These are phyloP conservation scores for Cariama cristata DNA, from an alignment of 2,113 vertebrate genomes.

Conservation along the genomic window DNA sequence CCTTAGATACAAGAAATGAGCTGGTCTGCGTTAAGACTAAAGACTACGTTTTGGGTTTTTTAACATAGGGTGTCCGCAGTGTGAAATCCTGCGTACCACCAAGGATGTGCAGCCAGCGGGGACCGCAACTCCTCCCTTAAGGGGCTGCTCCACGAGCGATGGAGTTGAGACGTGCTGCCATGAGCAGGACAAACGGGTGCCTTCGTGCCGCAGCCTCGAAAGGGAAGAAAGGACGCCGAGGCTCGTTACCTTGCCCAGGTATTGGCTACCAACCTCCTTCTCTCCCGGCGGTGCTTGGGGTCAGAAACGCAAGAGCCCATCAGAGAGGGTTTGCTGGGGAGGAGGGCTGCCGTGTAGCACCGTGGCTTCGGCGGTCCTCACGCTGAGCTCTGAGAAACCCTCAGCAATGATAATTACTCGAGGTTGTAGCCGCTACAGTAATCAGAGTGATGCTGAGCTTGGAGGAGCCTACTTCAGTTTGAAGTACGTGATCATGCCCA, in stretches of 20 bases:
- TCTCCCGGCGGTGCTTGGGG: not conserved
- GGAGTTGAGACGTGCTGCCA: not conserved
- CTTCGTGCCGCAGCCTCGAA: not conserved
- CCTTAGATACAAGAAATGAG: constrained; percentile 51
- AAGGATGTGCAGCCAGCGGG: rapidly evolving
- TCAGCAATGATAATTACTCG: not conserved
- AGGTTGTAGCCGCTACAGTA: not conserved
- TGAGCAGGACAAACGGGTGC: not conserved
- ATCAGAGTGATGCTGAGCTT: not conserved
- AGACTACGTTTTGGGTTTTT: constrained; percentile 29
- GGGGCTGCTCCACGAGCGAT: rapidly evolving
- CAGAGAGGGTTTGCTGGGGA: not conserved
- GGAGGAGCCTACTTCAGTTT: not conserved
- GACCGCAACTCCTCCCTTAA: not conserved
- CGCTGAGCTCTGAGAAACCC: not conserved
- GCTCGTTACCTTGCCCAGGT: not conserved
- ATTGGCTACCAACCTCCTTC: not conserved
- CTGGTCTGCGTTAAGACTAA: constrained; percentile 78
- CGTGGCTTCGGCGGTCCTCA: rapidly evolving
- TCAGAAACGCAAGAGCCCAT: not conserved
- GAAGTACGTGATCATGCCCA: not conserved
- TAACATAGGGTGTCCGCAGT: not conserved
- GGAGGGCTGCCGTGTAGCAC: not conserved
- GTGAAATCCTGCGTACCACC: not conserved
- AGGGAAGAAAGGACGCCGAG: not conserved